Evolutionary conservation across 2,113 vertebrate genomes (phyloP).

Genomic region (Pao palembangensis): DNA sequence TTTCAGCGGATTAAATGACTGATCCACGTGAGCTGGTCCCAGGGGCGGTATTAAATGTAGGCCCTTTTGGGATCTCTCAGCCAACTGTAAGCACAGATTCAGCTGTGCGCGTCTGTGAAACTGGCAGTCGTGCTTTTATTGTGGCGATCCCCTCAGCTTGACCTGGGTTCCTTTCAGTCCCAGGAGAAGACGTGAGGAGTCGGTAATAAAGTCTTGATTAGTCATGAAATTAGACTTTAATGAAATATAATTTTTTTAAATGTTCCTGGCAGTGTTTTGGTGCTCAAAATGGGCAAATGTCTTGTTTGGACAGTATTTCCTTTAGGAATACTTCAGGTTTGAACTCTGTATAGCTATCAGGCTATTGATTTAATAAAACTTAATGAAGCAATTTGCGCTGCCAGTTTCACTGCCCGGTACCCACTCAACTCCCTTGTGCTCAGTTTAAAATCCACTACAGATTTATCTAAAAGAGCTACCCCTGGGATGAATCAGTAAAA

Average conservation of each 20-base stretch:
- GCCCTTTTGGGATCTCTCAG: constrained; percentile 45
- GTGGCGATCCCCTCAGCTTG: constrained; percentile 40
- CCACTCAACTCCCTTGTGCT: no score
- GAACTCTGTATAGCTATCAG: constrained; percentile 15
- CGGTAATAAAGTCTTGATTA: constrained; percentile 37
- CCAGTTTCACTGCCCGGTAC: no score
- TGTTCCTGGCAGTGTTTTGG: constrained; percentile 1
- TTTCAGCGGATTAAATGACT: constrained; percentile 69
- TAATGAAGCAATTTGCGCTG: background rate
- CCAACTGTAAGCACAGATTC: constrained; percentile 37
- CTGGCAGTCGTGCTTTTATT: constrained; percentile 16
- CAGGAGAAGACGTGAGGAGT: constrained; percentile 49
- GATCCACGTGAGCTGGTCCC: constrained; percentile 48
- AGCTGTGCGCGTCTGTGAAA: constrained; percentile 26
- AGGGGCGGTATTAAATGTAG: constrained; percentile 61
- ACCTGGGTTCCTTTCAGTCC: constrained; percentile 44
- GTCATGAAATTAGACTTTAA: constrained; percentile 38
- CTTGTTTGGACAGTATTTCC: background rate
- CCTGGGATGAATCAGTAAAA: no score
- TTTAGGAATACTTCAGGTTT: constrained; percentile 14
- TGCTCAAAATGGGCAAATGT: background rate
- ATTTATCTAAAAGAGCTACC: no score
- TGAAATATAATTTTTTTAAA: constrained; percentile 20
- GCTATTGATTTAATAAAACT: constrained; percentile 19
- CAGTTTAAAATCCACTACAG: no score